Evolutionary conservation across 2,888 invertebrate genomes (phyloP), one percentile per base, ranked within the genome.

Genomic region (Synanthedon formicaeformis): DNA sequence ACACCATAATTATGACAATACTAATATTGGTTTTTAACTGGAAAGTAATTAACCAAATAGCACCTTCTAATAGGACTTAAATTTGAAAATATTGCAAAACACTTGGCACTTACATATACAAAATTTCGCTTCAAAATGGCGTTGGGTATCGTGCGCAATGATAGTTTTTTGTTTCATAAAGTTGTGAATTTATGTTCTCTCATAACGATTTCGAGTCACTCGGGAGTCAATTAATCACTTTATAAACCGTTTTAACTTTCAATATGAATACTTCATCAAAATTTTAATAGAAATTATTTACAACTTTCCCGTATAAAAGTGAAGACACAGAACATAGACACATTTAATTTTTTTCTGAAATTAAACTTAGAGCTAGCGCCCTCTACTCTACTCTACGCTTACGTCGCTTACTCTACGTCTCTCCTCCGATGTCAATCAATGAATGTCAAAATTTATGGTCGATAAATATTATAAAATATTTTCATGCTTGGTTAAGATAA

Each of bases 111-210:
- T 88, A 89, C 88, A 86, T 34, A 65, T 82, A 86, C 81, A 86
- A 88, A 86, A 84, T 85, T 88, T 88, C 85, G 88, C 88, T 86
- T 88, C 88, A 89, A 89, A 88, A 89, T 89, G 89, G 89, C 89
- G 89, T 87, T 87, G 79, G 74, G 78, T 84, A 85, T 85, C 88
- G 86, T 88, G 88, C 86, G 88, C 83, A 84, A 83, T 81, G 85
- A 85, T 83, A 81, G 87, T 81, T 87, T 87, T 87, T 86, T 83
- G 85, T 84, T 85, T 85, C 78, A 78, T 78, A 78, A 67, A 75
- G 76, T 75, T 81, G 81, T 74, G 73, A 65, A 67, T 74, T 69
- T 74, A 73, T 60, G 67, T 67, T 69, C 73, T 78, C 63, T 64
- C 78, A 80, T 81, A 72, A 78, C 81, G 73, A 68, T 72, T 59